These are phyloP conservation scores for Linnaemya tessellans DNA, from an alignment of 2,888 invertebrate species.

Conservation along the genomic window DNA sequence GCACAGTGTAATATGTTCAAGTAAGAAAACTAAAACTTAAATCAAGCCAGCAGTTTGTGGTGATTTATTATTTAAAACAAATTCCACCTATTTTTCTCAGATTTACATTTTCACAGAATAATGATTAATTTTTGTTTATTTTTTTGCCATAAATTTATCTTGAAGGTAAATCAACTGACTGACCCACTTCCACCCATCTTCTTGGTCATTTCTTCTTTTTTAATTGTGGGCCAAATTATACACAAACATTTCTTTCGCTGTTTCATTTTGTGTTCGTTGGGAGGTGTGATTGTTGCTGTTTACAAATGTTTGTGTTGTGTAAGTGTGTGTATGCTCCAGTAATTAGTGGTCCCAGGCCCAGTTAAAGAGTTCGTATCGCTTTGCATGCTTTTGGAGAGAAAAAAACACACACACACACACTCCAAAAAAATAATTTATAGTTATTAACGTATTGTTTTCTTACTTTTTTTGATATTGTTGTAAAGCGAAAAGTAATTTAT, in stretches of 20 bases:
- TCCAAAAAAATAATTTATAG: constrained; percentile 21
- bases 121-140: neutral
- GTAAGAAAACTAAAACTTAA: neutral
- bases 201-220: constrained; percentile 27
- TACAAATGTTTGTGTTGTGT: neutral
- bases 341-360: constrained; percentile 42
- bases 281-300: neutral
- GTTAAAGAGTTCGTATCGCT: constrained; percentile 23
- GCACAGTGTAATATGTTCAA: neutral
- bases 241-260: neutral
- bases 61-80: constrained; percentile 9
- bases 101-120: neutral
- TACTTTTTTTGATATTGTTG: neutral
- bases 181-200: constrained; percentile 32
- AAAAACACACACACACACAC: constrained; percentile 14
- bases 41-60: neutral
- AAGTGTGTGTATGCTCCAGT: neutral
- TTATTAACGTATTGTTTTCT: neutral
- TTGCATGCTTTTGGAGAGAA: neutral
- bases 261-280: constrained; percentile 7
- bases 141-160: neutral
- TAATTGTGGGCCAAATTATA: constrained; percentile 34
- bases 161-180: constrained; percentile 17
- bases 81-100: neutral
- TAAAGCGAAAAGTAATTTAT: constrained; percentile 38